Percentiles rank a stretch among this genome's conserved stretches.
phyloP scores from a whole-genome alignment of 2,888 invertebrate species.

The Serripes groenlandicus region DNA sequence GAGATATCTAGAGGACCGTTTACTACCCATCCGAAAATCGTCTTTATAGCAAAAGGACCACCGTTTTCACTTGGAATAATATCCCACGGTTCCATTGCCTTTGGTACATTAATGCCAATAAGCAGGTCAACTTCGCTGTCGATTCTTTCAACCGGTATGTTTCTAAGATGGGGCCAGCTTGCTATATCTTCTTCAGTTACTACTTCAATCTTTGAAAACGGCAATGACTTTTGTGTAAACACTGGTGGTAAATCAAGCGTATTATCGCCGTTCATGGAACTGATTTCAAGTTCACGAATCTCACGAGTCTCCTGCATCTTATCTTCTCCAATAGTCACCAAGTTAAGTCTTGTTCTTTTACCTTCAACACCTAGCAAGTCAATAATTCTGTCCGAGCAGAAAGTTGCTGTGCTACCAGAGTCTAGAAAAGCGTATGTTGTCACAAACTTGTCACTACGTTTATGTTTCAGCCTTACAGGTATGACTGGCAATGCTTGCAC shows the following conservation, averaged over 20 bases:
- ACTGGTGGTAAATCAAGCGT: conserved; percentile 27
- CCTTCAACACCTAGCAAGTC: conserved; percentile 19
- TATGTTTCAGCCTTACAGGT: conserved; percentile 41
- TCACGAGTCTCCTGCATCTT: neutral
- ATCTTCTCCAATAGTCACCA: conserved; percentile 31
- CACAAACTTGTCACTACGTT: conserved; percentile 12
- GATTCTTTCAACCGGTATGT: conserved; percentile 33
- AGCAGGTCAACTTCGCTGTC: conserved; percentile 53
- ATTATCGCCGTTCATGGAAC: conserved; percentile 27
- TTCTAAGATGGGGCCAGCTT: conserved; percentile 35
- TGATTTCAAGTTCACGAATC: conserved; percentile 29
- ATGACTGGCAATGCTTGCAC: conserved; percentile 81
- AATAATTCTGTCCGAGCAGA: conserved; percentile 31
- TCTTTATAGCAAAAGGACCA: conserved; percentile 52
- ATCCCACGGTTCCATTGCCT: conserved; percentile 62
- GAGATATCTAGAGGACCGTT: conserved; percentile 34
- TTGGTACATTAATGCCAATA: conserved; percentile 58
- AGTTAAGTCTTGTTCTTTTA: conserved; percentile 21
- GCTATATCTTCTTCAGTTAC: neutral
- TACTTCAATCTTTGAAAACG: conserved; percentile 30
- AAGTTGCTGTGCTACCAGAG: conserved; percentile 53
- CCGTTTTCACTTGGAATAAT: conserved; percentile 40
- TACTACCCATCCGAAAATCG: conserved; percentile 56
- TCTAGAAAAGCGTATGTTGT: conserved; percentile 59
- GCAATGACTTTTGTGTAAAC: conserved; percentile 24